Conservation (phyloP, 2,113 vertebrate species). For the Phoxinus phoxinus region DNA sequence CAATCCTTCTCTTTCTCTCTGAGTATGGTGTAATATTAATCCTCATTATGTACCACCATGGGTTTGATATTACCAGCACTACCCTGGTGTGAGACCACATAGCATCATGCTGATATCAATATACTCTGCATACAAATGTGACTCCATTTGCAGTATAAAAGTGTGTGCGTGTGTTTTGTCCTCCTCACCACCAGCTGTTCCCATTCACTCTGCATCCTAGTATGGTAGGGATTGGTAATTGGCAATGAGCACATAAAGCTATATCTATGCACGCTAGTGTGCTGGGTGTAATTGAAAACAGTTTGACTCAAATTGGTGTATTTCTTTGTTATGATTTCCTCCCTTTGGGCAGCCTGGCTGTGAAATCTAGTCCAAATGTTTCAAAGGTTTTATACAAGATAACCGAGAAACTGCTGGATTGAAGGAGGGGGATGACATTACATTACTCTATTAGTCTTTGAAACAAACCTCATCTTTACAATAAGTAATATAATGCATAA, state of each 20-base stretch:
- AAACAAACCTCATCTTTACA: background rate
- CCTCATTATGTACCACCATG: conserved; percentile 49
- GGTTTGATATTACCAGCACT: conserved; percentile 52
- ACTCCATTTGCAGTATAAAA: conserved; percentile 36
- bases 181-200: conserved; percentile 63
- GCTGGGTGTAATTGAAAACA: conserved; percentile 67
- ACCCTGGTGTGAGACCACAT: conserved; percentile 41
- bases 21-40: conserved; percentile 50
- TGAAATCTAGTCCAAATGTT: conserved; percentile 50
- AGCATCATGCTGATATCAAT: conserved; percentile 57
- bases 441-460: conserved; percentile 3
- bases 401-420: conserved; percentile 20
- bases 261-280: conserved; percentile 52
- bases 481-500: background rate
- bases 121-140: conserved; percentile 48
- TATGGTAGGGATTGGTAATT: conserved; percentile 56
- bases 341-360: conserved; percentile 48
- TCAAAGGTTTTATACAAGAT: conserved; percentile 35
- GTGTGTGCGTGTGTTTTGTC: conserved; percentile 46
- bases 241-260: conserved; percentile 57
- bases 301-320: conserved; percentile 65
- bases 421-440: conserved; percentile 36
- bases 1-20: conserved; percentile 4
- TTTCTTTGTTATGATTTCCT: conserved; percentile 63
- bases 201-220: conserved; percentile 59